Percentiles rank a stretch among this genome's conserved stretches.
phyloP scores from a whole-genome alignment of 2,888 invertebrate genomes.

The Siphonodentalium dalli region DNA sequence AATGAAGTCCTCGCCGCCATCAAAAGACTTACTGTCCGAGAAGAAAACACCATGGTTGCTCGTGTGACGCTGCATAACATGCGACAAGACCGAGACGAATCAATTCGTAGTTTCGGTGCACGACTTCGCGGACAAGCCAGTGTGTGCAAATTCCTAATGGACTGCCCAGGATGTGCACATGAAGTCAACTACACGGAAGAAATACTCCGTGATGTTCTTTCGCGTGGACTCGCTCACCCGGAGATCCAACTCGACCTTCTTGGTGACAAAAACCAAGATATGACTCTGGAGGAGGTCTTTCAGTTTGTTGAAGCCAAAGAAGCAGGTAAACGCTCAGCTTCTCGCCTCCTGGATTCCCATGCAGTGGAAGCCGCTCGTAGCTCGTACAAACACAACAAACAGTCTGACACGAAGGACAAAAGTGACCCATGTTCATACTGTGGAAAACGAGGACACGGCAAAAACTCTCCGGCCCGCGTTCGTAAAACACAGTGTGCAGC shows the following conservation, averaged over 20 bases:
- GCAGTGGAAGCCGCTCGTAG: slow-evolving; percentile 11
- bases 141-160: slow-evolving; percentile 25
- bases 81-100: slow-evolving; percentile 31
- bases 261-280: slow-evolving; percentile 31
- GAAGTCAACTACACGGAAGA: slow-evolving; percentile 30
- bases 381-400: slow-evolving; percentile 10
- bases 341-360: slow-evolving; percentile 18
- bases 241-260: slow-evolving; percentile 31
- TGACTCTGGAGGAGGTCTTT: slow-evolving; percentile 26
- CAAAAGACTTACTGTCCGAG: slow-evolving; percentile 23
- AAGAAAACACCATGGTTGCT: slow-evolving; percentile 30
- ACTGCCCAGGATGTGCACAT: slow-evolving; percentile 21
- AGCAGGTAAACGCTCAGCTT: slow-evolving; percentile 32
- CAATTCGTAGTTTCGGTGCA: slow-evolving; percentile 26
- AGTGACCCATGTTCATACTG: slow-evolving; percentile 25
- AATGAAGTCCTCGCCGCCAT: slow-evolving; percentile 23
- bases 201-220: slow-evolving; percentile 23
- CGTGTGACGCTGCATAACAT: slow-evolving; percentile 26
- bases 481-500: slow-evolving; percentile 21
- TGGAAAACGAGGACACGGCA: slow-evolving; percentile 28
- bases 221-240: slow-evolving; percentile 23
- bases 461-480: slow-evolving; percentile 5
- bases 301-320: slow-evolving; percentile 31
- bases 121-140: slow-evolving; percentile 29
- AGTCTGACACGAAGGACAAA: background rate